Conservation (phyloP, 2,888 invertebrate species). For the Biston stratarius region DNA sequence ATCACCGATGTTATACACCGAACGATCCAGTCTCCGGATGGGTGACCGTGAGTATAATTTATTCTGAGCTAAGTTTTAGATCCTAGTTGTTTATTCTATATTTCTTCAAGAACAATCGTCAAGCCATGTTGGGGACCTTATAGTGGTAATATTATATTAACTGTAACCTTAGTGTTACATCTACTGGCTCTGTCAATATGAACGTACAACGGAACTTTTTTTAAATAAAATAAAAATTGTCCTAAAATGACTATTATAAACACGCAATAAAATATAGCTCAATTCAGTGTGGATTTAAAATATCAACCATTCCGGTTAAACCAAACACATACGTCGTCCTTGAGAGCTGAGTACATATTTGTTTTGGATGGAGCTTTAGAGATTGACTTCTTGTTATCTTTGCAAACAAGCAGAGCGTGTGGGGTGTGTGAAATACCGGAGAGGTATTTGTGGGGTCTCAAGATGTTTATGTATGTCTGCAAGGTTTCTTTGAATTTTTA, state of each 20-base stretch:
- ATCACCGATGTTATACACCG: too few relatives aligned
- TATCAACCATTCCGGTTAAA: conserved; percentile 42
- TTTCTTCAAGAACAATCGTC: too few relatives aligned
- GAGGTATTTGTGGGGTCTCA: conserved; percentile 28
- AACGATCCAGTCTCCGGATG: too few relatives aligned
- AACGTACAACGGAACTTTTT: too few relatives aligned
- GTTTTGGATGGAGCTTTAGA: conserved; percentile 70
- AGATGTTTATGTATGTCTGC: conserved; percentile 35
- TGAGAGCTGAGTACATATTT: conserved; percentile 79
- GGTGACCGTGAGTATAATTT: too few relatives aligned
- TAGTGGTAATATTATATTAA: too few relatives aligned
- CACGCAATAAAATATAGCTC: neutral
- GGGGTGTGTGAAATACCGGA: conserved; percentile 37
- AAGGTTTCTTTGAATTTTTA: conserved; percentile 8
- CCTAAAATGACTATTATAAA: neutral
- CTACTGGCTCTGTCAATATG: too few relatives aligned
- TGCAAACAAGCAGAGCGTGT: conserved; percentile 70
- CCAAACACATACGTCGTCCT: conserved; percentile 59
- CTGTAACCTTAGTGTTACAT: too few relatives aligned
- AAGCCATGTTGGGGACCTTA: too few relatives aligned
- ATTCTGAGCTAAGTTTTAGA: too few relatives aligned
- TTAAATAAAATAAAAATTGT: too few relatives aligned
- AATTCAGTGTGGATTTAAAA: conserved; percentile 12
- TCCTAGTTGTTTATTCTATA: too few relatives aligned
- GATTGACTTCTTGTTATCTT: conserved; percentile 77